A percentile compares a stretch with the other conserved stretches of the same genome.
Conservation (phyloP, 1,140 invertebrate genomes). For the Saccostrea echinata region DNA sequence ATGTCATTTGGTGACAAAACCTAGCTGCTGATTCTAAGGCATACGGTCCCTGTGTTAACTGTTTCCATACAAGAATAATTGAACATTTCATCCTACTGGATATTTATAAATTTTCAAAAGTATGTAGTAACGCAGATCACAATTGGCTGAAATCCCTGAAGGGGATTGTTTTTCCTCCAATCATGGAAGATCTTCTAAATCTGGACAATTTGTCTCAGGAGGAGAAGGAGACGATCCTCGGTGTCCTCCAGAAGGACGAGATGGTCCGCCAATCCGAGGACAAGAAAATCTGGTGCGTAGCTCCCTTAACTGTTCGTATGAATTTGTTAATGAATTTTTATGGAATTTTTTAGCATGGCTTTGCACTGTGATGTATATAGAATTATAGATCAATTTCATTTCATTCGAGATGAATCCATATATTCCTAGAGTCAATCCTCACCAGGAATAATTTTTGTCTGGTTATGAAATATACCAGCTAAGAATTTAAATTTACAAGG, state of each 20-base stretch:
- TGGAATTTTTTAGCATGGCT: too few species aligned
- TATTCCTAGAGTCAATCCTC: too few species aligned
- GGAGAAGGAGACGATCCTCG: constrained; percentile 61
- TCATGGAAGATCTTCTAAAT: constrained; percentile 57
- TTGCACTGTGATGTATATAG: too few species aligned
- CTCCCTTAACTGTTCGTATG: too few species aligned
- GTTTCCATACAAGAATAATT: neutral
- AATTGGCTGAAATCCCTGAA: neutral
- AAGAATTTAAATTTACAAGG: too few species aligned
- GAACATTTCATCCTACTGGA: too few species aligned
- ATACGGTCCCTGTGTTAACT: neutral
- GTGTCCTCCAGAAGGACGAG: constrained; percentile 64
- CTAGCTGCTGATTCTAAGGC: neutral
- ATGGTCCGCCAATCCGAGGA: constrained; percentile 56
- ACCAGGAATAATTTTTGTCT: too few species aligned
- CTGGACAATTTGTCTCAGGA: constrained; percentile 60
- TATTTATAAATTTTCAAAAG: neutral
- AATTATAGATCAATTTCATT: too few species aligned
- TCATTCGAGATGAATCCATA: too few species aligned
- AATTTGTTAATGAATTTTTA: too few species aligned
- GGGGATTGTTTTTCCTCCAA: neutral
- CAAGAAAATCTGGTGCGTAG: constrained; percentile 58
- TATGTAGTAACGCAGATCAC: neutral
- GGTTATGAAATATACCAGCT: too few species aligned
- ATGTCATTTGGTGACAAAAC: too few species aligned